Evolutionary conservation across 2,113 vertebrate genomes (phyloP).

Genomic region (Tapirus terrestris): DNA sequence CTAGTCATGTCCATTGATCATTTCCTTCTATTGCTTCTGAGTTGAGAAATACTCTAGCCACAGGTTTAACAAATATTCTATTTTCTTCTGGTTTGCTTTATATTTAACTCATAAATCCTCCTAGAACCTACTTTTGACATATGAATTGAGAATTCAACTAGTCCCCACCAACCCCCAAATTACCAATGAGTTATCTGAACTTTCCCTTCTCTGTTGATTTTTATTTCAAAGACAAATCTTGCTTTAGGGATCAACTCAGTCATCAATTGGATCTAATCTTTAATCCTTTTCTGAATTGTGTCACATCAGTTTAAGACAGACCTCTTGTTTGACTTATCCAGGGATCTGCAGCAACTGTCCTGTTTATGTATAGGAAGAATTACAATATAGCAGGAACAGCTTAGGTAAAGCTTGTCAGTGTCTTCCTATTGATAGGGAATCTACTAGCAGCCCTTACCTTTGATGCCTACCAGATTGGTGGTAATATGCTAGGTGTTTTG

Average conservation of each 20-base stretch:
- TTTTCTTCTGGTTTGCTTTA: constrained; percentile 40
- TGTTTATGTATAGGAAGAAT: constrained; percentile 44
- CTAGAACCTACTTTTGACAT: constrained; percentile 6
- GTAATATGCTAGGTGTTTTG: not conserved
- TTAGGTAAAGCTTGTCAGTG: not conserved
- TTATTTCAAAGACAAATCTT: constrained; percentile 57
- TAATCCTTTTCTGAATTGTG: constrained; percentile 25
- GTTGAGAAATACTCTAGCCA: not conserved
- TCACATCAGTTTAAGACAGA: constrained; percentile 31
- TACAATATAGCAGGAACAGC: not conserved
- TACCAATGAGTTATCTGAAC: not conserved
- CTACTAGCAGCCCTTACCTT: not conserved
- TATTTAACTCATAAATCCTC: constrained; percentile 19
- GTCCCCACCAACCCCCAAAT: not conserved
- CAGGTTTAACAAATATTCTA: constrained; percentile 22
- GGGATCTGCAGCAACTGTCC: not conserved
- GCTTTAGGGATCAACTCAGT: not conserved
- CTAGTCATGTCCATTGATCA: not conserved
- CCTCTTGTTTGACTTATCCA: constrained; percentile 12
- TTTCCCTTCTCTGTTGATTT: not conserved
- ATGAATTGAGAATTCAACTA: constrained; percentile 2
- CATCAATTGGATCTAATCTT: constrained; percentile 5
- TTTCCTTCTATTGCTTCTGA: not conserved
- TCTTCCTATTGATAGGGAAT: not conserved
- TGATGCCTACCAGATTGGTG: not conserved